phyloP scores from a whole-genome alignment of 1,140 invertebrate genomes.

The Pseudomyrmex gracilis region DNA sequence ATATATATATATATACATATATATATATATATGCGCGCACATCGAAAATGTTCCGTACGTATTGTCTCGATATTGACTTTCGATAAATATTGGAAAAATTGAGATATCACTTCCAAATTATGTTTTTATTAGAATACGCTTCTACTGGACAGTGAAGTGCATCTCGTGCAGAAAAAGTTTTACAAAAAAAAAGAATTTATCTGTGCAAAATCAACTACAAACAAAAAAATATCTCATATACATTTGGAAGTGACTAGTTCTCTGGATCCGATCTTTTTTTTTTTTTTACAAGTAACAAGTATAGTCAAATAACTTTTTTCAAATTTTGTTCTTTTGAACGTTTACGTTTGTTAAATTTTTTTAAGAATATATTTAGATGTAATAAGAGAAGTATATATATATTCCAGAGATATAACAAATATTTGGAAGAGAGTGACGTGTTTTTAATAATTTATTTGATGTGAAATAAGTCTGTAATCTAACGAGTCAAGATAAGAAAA shows the following conservation, averaged over 20 bases:
- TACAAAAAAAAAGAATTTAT: no score
- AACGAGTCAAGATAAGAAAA: no score
- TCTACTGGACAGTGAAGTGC: no score
- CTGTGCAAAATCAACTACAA: no score
- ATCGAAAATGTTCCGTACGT: conserved; percentile 40
- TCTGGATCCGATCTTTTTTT: no score
- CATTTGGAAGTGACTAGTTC: no score
- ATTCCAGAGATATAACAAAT: conserved; percentile 32
- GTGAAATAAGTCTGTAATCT: conserved; percentile 19
- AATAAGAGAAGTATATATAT: conserved; percentile 16
- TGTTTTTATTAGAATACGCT: no score
- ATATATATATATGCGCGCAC: conserved; percentile 32
- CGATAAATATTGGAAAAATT: not conserved
- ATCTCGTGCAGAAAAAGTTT: no score
- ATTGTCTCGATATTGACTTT: conserved; percentile 12
- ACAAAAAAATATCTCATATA: no score
- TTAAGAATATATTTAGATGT: conserved; percentile 8
- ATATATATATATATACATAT: conserved; percentile 48
- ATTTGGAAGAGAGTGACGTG: conserved; percentile 11
- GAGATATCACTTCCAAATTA: no score
- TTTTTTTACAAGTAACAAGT: not conserved
- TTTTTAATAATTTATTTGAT: conserved; percentile 57
- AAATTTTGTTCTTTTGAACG: conserved; percentile 5
- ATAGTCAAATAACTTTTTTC: conserved; percentile 1
- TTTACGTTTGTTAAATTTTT: conserved; percentile 44